Evolutionary conservation across 1,140 invertebrate species (phyloP).

Genomic region (Globodera ellingtonae): DNA sequence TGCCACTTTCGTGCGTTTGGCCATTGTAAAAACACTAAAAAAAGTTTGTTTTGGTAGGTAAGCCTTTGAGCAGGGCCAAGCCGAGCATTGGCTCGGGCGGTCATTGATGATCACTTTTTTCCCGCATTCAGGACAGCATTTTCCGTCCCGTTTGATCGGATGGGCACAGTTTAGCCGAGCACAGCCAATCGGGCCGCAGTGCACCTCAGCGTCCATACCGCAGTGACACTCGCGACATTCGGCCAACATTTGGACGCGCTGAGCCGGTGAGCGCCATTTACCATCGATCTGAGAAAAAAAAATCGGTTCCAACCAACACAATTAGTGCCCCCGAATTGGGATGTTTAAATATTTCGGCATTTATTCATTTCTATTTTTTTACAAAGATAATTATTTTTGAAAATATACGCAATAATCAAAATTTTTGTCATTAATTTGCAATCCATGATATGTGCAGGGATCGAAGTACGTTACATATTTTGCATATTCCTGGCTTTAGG

Average conservation of each 20-base stretch:
- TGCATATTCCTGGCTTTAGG: too few relatives aligned
- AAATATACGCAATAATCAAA: too few relatives aligned
- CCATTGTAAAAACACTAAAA: conserved; percentile 55
- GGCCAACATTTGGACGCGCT: conserved; percentile 40
- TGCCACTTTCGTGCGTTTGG: conserved; percentile 42
- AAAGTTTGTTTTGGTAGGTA: not conserved
- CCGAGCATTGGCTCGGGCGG: not conserved
- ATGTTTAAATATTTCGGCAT: too few relatives aligned
- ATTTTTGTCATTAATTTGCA: too few relatives aligned
- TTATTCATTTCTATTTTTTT: too few relatives aligned
- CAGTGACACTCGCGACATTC: conserved; percentile 54
- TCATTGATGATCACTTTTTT: conserved; percentile 26
- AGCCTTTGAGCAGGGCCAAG: not conserved
- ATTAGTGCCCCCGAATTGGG: not conserved
- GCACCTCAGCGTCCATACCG: conserved; percentile 43
- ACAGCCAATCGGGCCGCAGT: conserved; percentile 51
- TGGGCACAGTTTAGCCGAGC: conserved; percentile 47
- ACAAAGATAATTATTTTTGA: too few relatives aligned
- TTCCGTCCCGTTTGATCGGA: conserved; percentile 38
- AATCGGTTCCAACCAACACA: not conserved
- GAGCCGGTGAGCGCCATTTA: conserved; percentile 33
- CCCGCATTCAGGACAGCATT: conserved; percentile 52
- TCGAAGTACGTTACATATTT: too few relatives aligned
- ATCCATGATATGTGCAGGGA: too few relatives aligned
- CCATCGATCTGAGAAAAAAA: conserved; percentile 38